Evolutionary conservation across 2,797 vertebrate genomes (phyloP).

Genomic region (Triplophysa bombifrons): DNA sequence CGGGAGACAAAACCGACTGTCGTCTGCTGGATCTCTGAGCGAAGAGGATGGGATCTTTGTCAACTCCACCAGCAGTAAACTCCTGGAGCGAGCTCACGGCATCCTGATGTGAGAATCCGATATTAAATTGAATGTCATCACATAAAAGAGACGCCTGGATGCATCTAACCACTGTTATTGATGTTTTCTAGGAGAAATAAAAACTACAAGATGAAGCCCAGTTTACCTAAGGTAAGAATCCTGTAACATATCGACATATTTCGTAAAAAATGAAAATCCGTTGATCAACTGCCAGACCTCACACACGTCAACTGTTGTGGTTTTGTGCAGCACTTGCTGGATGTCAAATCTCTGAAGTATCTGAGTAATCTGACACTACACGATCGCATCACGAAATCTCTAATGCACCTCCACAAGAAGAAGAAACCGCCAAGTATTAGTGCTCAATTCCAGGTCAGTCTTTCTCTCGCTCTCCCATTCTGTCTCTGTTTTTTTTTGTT

Average conservation of each 20-base stretch:
- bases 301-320: neutral
- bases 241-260: neutral
- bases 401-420: slow-evolving; percentile 98
- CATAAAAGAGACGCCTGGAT: neutral
- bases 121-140: neutral
- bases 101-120: slow-evolving; percentile 88
- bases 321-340: slow-evolving; percentile 86
- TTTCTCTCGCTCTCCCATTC: neutral
- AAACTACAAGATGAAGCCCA: slow-evolving; percentile 89
- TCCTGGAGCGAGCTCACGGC: slow-evolving; percentile 94
- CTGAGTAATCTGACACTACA: slow-evolving; percentile 92
- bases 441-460: slow-evolving; percentile 93
- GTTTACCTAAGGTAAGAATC: slow-evolving; percentile 88
- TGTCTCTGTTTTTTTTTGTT: neutral
- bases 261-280: neutral
- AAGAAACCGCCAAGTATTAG: slow-evolving; percentile 99
- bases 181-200: slow-evolving; percentile 86
- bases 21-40: slow-evolving; percentile 71
- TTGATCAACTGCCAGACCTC: neutral
- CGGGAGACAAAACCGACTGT: slow-evolving; percentile 75
- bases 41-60: slow-evolving; percentile 94
- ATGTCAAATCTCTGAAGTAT: slow-evolving; percentile 96
- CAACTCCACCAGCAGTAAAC: slow-evolving; percentile 90
- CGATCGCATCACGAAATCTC: slow-evolving; percentile 97
- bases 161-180: neutral